Conservation (phyloP, 2,888 invertebrate genomes). For the Galeruca laticollis region DNA sequence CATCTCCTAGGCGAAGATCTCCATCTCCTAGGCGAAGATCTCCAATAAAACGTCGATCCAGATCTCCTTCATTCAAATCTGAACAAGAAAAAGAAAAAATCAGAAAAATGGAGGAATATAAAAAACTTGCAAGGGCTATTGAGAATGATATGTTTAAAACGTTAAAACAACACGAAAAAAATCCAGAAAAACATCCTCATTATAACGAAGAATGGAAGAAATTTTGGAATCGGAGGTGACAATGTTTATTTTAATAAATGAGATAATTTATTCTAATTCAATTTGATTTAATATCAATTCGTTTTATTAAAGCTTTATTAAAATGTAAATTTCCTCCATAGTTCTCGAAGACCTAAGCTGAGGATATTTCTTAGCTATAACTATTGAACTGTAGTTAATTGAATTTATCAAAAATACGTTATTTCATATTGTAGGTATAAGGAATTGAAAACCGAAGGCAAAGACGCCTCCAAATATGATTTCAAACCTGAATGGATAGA, state of each 20-base stretch:
- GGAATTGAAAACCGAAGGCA: constrained; percentile 61
- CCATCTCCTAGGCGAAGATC: constrained; percentile 37
- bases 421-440: constrained; percentile 53
- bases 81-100: constrained; percentile 52
- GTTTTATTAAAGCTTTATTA: too few species aligned
- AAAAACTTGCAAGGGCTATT: constrained; percentile 67
- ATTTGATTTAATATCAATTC: too few species aligned
- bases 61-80: constrained; percentile 33
- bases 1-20: constrained; percentile 36
- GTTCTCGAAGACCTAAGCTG: too few species aligned
- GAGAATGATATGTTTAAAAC: constrained; percentile 74
- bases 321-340: too few species aligned
- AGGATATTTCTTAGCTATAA: too few species aligned
- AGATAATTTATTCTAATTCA: too few species aligned
- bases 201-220: constrained; percentile 92
- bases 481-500: constrained; percentile 91
- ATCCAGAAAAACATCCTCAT: constrained; percentile 89
- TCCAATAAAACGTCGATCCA: constrained; percentile 23
- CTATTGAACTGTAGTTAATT: too few species aligned
- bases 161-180: constrained; percentile 82
- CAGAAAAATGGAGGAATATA: constrained; percentile 70
- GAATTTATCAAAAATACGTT: constrained; percentile 8
- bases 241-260: constrained; percentile 7
- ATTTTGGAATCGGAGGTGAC: constrained; percentile 82
- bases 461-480: constrained; percentile 84